Base-by-base conservation (phyloP, 1,140 invertebrate species). In the Bombus sibiricus region DNA sequence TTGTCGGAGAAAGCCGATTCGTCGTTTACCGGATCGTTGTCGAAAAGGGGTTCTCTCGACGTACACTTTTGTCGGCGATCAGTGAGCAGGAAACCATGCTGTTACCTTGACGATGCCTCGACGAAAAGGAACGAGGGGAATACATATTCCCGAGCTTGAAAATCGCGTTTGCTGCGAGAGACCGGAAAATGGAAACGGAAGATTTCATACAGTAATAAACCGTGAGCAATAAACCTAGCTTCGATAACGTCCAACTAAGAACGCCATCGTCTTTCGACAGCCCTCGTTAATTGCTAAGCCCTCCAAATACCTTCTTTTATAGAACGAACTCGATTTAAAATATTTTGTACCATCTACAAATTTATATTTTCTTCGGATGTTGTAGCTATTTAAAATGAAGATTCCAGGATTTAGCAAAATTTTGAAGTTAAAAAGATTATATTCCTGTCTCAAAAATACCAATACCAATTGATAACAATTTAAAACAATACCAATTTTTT, bases 21-120 rank as follows among this genome's bases (percentile, higher is more conserved):
- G 82, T 83, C 82, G 82, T 83, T 83, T 83, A 83, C 82, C 53
- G 82, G 75, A 83, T 83, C 82, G 82, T 83, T 83, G 81, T 85
- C 83, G 83, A 79, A 85, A 85, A 85, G 83, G 83, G 83, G 76
- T 81, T 85, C 83, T 81, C 83, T 64, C 77, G 83, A 81, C 83
- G 83, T 85, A 47, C 77, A 85, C 83, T 85, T 85, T 85, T 85
- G 83, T 85, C 83, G 83, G 77, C 83, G 83, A 85, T 85, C 83
- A 85, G 83, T 85, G 83, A 85, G 62, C 83, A 85, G 83, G 83
- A 85, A 85, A 85, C 83, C 83, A 77, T 85, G 77, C 83, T 85
- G 83, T 85, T 85, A 85, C 83, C 83, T 85, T 85, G 83, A 81
- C 83, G 83, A 85, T 85, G 83, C 83, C 83, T 62, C 77, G 77